phyloP scores from a whole-genome alignment of 2,888 invertebrate genomes.

The Papilio elwesi region DNA sequence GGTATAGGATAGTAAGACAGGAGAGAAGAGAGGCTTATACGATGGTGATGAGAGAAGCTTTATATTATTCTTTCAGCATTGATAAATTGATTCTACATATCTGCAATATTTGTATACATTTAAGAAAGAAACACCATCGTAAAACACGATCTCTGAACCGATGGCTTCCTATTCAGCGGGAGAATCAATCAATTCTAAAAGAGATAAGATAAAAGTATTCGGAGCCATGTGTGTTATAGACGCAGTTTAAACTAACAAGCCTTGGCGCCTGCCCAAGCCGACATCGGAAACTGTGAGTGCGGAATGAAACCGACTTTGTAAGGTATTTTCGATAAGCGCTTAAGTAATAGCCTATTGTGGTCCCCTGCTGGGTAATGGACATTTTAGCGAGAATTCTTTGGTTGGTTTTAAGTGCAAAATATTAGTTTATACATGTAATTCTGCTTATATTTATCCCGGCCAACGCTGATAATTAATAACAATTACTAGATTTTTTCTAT shows the following conservation, averaged over 20 bases:
- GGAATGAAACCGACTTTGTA: neutral
- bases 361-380: neutral
- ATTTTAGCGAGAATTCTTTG: neutral
- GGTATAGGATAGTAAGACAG: too few species aligned
- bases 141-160: neutral
- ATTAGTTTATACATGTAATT: neutral
- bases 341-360: slow-evolving; percentile 15
- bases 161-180: neutral
- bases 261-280: slow-evolving; percentile 1
- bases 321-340: neutral
- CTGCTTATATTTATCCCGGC: neutral
- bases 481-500: too few species aligned
- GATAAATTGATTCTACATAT: too few species aligned
- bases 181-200: slow-evolving; percentile 6
- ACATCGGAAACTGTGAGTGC: slow-evolving; percentile 1
- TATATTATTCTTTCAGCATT: too few species aligned
- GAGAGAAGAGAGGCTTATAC: too few species aligned
- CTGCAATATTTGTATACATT: too few species aligned
- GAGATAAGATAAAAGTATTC: slow-evolving; percentile 4
- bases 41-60: too few species aligned
- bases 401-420: neutral
- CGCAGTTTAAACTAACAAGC: slow-evolving; percentile 16
- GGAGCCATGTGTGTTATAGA: neutral
- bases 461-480: too few species aligned
- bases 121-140: neutral